These are phyloP conservation scores for Callyntrura sp. DNA, from an alignment of 2,888 invertebrate species.

Conservation along the genomic window DNA sequence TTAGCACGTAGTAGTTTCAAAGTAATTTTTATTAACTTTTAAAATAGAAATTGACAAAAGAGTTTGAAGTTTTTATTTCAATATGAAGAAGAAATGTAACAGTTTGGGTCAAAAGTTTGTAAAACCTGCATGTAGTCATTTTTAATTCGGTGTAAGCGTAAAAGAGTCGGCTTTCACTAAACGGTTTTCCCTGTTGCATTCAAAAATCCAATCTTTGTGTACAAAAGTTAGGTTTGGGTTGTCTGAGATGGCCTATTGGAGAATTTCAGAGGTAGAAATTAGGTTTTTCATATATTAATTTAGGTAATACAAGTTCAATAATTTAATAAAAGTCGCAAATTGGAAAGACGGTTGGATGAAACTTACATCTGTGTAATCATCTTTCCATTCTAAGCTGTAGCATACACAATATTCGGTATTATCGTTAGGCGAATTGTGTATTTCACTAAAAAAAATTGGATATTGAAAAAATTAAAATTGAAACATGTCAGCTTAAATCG, in stretches of 20 bases:
- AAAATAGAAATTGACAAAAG: too few relatives aligned
- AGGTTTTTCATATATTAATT: neutral
- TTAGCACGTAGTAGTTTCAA: too few relatives aligned
- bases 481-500: slow-evolving; percentile 17
- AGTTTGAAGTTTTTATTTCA: too few relatives aligned
- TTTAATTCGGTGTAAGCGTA: slow-evolving; percentile 69
- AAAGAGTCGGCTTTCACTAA: slow-evolving; percentile 57
- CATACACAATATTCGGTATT: slow-evolving; percentile 73
- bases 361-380: slow-evolving; percentile 79
- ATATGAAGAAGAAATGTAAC: neutral
- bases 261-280: too few relatives aligned
- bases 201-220: slow-evolving; percentile 73
- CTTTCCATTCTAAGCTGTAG: slow-evolving; percentile 65
- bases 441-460: slow-evolving; percentile 59
- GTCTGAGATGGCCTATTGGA: slow-evolving; percentile 79
- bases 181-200: slow-evolving; percentile 64
- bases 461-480: too few relatives aligned
- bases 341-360: too few relatives aligned
- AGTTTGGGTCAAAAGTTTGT: neutral
- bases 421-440: slow-evolving; percentile 50
- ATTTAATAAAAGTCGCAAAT: too few relatives aligned
- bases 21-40: too few relatives aligned
- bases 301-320: neutral
- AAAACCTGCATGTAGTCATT: neutral
- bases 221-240: slow-evolving; percentile 77